Conservation (phyloP, 2,888 invertebrate genomes). For the Hedya salicella region DNA sequence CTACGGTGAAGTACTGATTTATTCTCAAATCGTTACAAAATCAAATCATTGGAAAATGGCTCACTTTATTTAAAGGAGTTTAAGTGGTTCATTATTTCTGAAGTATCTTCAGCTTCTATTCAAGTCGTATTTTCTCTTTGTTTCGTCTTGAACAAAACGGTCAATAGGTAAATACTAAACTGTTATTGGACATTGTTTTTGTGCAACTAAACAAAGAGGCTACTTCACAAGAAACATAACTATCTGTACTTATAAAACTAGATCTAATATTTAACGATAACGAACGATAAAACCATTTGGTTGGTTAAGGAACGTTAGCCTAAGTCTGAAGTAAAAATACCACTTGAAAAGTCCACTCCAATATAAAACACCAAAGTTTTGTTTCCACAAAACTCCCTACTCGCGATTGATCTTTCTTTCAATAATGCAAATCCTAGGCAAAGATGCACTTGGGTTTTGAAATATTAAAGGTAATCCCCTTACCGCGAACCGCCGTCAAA, state of each 20-base stretch:
- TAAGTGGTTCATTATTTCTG: not conserved
- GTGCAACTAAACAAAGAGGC: not conserved
- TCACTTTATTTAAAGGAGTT: not conserved
- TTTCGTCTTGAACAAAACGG: not conserved
- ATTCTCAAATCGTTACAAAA: not conserved
- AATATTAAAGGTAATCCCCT: conserved; percentile 70
- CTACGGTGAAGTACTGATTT: not conserved
- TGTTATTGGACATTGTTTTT: not conserved
- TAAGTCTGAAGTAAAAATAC: not conserved
- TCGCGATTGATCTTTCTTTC: conserved; percentile 50
- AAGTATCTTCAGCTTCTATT: conserved; percentile 1
- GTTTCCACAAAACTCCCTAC: conserved; percentile 30
- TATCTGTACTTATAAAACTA: too few relatives aligned
- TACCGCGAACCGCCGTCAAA: conserved; percentile 52
- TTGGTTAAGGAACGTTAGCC: too few relatives aligned
- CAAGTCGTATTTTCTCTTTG: not conserved
- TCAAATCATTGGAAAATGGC: not conserved
- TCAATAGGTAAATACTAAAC: not conserved
- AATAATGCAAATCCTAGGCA: conserved; percentile 69
- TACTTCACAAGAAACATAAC: too few relatives aligned
- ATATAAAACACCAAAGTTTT: conserved; percentile 22
- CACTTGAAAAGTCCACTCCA: not conserved
- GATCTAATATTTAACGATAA: too few relatives aligned
- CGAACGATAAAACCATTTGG: too few relatives aligned
- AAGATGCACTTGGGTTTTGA: conserved; percentile 54